These are phyloP conservation scores for Drosophila bocqueti DNA, from an alignment of 1,140 invertebrate species.

Conservation along the genomic window DNA sequence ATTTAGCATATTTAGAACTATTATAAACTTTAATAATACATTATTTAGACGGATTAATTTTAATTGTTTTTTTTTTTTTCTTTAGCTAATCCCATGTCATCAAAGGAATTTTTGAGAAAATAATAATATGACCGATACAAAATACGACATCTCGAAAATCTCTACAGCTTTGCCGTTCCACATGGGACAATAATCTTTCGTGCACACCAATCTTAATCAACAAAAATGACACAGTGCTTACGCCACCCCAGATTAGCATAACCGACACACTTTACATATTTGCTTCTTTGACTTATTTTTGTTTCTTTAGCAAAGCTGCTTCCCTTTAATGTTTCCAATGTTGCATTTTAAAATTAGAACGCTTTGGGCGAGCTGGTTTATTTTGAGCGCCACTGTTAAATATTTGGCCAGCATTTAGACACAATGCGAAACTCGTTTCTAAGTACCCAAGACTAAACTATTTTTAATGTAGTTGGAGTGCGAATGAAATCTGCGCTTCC, in stretches of 20 bases:
- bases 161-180: too few relatives aligned
- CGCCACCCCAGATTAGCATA: constrained; percentile 51
- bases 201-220: constrained; percentile 15
- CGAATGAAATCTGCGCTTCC: not conserved
- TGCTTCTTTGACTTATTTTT: constrained; percentile 26
- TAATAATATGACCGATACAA: not conserved
- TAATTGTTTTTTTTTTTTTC: not conserved
- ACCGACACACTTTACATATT: constrained; percentile 60
- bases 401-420: constrained; percentile 64
- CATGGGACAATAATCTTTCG: not conserved
- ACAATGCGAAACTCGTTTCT: constrained; percentile 38
- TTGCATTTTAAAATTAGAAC: constrained; percentile 71
- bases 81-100: not conserved
- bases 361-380: constrained; percentile 17
- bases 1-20: not conserved
- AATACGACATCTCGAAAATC: not conserved
- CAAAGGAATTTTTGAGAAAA: not conserved
- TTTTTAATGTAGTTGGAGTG: constrained; percentile 7
- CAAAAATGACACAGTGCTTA: constrained; percentile 25
- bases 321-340: constrained; percentile 40
- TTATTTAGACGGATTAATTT: not conserved
- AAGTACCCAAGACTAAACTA: constrained; percentile 1
- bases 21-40: not conserved
- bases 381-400: constrained; percentile 59
- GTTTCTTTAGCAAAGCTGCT: constrained; percentile 25